Conservation (phyloP, 2,113 vertebrate species). For the Toxotes jaculatrix region DNA sequence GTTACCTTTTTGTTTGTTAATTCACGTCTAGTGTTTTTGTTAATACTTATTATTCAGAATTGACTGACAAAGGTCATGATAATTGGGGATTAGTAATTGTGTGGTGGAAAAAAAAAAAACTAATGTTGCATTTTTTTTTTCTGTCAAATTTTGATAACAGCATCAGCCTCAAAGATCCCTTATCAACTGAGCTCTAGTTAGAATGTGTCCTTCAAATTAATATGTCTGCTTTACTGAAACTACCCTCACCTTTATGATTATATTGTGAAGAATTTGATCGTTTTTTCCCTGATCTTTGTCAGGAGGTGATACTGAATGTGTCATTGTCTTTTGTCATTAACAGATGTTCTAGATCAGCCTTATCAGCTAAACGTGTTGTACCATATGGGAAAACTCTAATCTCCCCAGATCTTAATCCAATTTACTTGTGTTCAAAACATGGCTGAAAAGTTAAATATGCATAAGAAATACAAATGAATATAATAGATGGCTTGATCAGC, state of each 20-base stretch:
- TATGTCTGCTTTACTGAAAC: not conserved
- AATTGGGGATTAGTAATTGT: not conserved
- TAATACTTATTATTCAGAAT: not conserved
- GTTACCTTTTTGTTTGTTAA: no score
- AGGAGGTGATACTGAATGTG: not conserved
- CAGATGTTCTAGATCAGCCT: conserved; percentile 50
- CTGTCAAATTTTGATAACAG: not conserved
- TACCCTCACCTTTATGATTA: conserved; percentile 6
- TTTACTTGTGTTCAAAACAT: conserved; percentile 38
- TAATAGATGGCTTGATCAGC: conserved; percentile 45
- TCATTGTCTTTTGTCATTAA: conserved; percentile 59
- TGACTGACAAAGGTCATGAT: not conserved
- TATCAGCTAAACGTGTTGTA: conserved; percentile 47
- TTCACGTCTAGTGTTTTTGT: no score
- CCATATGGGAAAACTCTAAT: conserved; percentile 46
- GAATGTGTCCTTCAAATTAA: not conserved
- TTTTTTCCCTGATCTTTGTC: conserved; percentile 42
- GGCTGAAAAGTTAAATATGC: conserved; percentile 23
- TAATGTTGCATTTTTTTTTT: no score
- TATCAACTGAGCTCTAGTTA: not conserved
- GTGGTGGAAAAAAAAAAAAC: no score
- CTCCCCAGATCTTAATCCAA: conserved; percentile 60
- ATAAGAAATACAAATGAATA: conserved; percentile 18
- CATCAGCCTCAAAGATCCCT: not conserved
- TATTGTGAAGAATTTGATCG: conserved; percentile 4